phyloP scores from a whole-genome alignment of 2,797 vertebrate species.

The Novumbra hubbsi region DNA sequence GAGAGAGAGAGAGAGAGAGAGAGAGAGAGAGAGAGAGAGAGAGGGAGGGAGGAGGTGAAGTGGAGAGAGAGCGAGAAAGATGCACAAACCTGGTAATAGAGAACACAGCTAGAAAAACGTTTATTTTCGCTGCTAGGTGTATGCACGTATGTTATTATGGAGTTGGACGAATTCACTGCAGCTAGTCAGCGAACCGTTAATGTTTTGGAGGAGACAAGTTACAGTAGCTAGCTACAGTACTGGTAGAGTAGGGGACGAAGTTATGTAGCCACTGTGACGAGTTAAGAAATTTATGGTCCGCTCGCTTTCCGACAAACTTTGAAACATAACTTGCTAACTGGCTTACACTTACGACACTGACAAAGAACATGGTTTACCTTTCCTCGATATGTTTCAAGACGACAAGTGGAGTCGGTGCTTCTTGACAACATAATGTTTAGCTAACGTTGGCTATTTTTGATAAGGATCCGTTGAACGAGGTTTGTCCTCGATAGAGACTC shows the following conservation, averaged over 20 bases:
- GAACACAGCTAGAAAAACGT: neutral
- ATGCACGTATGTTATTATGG: too few species aligned
- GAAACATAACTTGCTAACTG: neutral
- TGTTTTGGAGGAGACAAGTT: too few species aligned
- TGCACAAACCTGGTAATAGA: neutral
- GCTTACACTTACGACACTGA: neutral
- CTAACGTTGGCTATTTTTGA: slow-evolving; percentile 7
- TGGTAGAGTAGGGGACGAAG: neutral
- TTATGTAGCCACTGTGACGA: neutral
- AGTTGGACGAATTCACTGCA: too few species aligned
- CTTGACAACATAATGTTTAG: slow-evolving; percentile 2
- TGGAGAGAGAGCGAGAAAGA: neutral
- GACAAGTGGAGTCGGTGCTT: neutral
- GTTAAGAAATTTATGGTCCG: slow-evolving; percentile 3
- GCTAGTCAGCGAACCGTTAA: too few species aligned
- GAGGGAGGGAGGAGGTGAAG: neutral
- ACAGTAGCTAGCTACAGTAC: neutral
- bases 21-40: neutral
- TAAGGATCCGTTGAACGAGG: slow-evolving; percentile 23
- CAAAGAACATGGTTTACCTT: neutral
- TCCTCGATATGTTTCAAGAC: neutral
- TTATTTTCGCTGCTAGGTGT: too few species aligned
- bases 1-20: neutral
- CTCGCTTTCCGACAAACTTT: neutral
- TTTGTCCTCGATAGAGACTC: neutral